Evolutionary conservation across 1,140 invertebrate genomes (phyloP), one percentile per base, ranked within the genome.

Genomic region (Eumeta japonica): DNA sequence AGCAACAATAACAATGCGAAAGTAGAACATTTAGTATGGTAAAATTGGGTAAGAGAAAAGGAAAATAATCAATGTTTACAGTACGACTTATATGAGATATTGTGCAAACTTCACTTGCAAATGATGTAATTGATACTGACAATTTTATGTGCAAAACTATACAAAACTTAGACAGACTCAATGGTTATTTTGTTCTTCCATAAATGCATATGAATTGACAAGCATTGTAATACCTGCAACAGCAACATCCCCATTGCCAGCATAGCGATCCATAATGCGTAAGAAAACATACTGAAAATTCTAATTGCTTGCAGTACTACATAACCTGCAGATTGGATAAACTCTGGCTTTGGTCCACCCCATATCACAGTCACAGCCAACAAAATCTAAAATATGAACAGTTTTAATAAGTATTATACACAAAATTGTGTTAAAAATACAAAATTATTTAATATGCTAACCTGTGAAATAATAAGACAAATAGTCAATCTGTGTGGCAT

Each of bases 401-500:
- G 9, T 9, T n/a, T 10, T 30, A 10, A 30, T 30, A 14, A 11
- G 28, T 10, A 30, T 10, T 10, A n/a, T 19, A 20, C 13, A n/a
- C 10, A 11, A 18, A 30, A 20, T 11, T 20, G 5, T 11, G 28
- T 5, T 30, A 10, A 30, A 13, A 30, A 5, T 9, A 30, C 9
- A 30, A 10, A 20, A 41, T 51, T 13, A 38, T 24, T 10, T 17
- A 37, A 38, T 47, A 55, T 24, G 5, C 54, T 58, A 76, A 90
- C 83, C 80, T 97, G 93, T 28, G 90, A 86, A 2, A 90, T 52
- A 35, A 90, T 75, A 14, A 94, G 74, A 52, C 81, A 89, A 24
- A n/a, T n/a, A 0, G 91, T 92, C 37, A 93, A 83, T 45, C 81
- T 81, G 64, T 96, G 92, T 10, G 92, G 92, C 53, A 93, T 78